Conservation (phyloP, 2,113 vertebrate genomes). For the Chrysemys picta region DNA sequence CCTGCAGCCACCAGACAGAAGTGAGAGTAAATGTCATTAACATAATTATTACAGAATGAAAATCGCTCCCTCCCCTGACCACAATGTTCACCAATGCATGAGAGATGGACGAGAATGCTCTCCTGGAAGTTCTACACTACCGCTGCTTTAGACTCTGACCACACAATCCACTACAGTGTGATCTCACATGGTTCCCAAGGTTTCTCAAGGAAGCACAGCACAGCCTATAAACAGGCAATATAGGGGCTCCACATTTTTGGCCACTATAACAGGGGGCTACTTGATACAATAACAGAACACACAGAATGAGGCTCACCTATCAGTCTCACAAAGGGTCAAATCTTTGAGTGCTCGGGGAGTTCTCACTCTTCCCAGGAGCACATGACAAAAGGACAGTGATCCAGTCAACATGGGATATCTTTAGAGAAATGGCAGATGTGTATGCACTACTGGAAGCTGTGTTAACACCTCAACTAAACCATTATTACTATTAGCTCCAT, state of each 20-base stretch:
- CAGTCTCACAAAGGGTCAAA: not conserved
- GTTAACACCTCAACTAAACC: not conserved
- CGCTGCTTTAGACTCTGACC: not conserved
- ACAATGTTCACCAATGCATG: not conserved
- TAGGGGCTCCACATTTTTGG: not conserved
- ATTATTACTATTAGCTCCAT: not conserved
- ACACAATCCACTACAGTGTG: not conserved
- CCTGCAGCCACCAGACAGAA: conserved; percentile 76
- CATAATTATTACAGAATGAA: not conserved
- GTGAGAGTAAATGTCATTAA: fast-evolving
- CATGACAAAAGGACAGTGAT: not conserved
- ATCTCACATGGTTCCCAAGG: not conserved
- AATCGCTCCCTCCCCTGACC: not conserved
- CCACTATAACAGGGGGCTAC: not conserved
- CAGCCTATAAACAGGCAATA: not conserved
- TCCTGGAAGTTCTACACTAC: not conserved
- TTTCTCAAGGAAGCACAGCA: not conserved
- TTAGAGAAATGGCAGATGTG: not conserved
- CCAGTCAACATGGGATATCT: not conserved
- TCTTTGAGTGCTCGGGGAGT: not conserved
- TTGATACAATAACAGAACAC: not conserved
- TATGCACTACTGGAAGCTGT: not conserved
- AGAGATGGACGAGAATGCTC: not conserved
- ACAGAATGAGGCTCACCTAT: not conserved
- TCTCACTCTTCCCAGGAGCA: not conserved